Evolutionary conservation across 2,888 invertebrate genomes (phyloP).

Genomic region (Callyntrura guangdongensis): DNA sequence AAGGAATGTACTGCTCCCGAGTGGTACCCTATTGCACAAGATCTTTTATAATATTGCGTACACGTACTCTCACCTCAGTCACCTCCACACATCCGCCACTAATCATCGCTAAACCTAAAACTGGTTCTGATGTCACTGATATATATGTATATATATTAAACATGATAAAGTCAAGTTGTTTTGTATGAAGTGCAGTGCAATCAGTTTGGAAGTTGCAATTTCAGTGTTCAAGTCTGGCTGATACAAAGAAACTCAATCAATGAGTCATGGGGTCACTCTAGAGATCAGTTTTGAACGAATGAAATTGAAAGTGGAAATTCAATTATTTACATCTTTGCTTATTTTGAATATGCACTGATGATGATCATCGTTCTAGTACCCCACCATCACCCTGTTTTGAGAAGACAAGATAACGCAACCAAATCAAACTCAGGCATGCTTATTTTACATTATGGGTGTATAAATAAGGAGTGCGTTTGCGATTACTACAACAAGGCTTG

Average conservation of each 20-base stretch:
- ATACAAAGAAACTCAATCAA: slow-evolving; percentile 51
- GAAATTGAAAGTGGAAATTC: slow-evolving; percentile 75
- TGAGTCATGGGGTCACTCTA: slow-evolving; percentile 63
- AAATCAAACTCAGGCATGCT: background rate
- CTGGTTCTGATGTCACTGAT: slow-evolving; percentile 55
- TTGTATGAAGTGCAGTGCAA: slow-evolving; percentile 34
- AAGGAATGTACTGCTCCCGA: background rate
- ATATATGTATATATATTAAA: too few relatives aligned
- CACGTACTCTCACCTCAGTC: slow-evolving; percentile 12
- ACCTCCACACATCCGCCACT: background rate
- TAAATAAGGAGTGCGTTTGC: background rate
- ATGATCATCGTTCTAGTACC: too few relatives aligned
- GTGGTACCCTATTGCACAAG: slow-evolving; percentile 20
- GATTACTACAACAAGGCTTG: slow-evolving; percentile 33
- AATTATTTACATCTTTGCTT: slow-evolving; percentile 63
- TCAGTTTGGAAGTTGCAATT: slow-evolving; percentile 25
- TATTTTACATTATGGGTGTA: slow-evolving; percentile 6
- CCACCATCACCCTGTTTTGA: too few relatives aligned
- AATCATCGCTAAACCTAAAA: slow-evolving; percentile 57
- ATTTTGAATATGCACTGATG: too few relatives aligned
- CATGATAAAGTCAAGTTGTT: slow-evolving; percentile 15
- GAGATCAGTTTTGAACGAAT: slow-evolving; percentile 47
- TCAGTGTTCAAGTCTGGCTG: background rate
- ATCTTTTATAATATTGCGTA: slow-evolving; percentile 32
- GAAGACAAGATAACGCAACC: too few relatives aligned